Evolutionary conservation across 2,113 vertebrate species (phyloP), one percentile per base, ranked within the genome.

Genomic region (Clupea harengus): DNA sequence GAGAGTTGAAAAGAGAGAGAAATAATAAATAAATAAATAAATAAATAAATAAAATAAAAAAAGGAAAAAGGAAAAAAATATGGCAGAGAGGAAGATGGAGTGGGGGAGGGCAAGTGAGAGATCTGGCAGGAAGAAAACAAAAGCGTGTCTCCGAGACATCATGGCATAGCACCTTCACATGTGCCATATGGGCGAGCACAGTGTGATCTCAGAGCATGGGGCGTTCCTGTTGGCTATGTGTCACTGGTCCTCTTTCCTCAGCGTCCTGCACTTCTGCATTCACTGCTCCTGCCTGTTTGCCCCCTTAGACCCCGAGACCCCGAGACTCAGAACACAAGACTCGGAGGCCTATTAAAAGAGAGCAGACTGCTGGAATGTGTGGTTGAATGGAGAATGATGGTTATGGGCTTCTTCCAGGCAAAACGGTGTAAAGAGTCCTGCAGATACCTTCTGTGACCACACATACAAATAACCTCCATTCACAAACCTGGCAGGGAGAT

Each of bases 1-100:
- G 64, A 32, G 25, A 39, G 28, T 46, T 57, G 47, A 15, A 13
- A 13, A 7, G 85, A 90, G 81, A 84, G 57, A 86, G 82, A 86
- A 60, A 86, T 72, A 52, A 85, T n/a, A n/a, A n/a, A n/a, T n/a
- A n/a, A n/a, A n/a, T n/a, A n/a, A n/a, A n/a, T n/a, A n/a, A n/a
- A n/a, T n/a, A n/a, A n/a, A n/a, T n/a, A n/a, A n/a, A n/a, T n/a
- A n/a, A n/a, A n/a, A 52, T 4, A 49, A 25, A 9, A 25, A 64
- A 64, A 64, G 60, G n/a, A n/a, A n/a, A 25, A n/a, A 64, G 7
- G n/a, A 5, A 20, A 9, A 72, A 39, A 39, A 13, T 8, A 72
- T 72, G 25, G 64, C 22, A 11, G 1, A 72, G 25, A 32, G 64
- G 64, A 72, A 72, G n/a, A 64, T 22, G 4, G 57, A 64, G 57